These are phyloP conservation scores for Gastrophysa polygoni DNA, from an alignment of 2,888 invertebrate species.

Conservation along the genomic window DNA sequence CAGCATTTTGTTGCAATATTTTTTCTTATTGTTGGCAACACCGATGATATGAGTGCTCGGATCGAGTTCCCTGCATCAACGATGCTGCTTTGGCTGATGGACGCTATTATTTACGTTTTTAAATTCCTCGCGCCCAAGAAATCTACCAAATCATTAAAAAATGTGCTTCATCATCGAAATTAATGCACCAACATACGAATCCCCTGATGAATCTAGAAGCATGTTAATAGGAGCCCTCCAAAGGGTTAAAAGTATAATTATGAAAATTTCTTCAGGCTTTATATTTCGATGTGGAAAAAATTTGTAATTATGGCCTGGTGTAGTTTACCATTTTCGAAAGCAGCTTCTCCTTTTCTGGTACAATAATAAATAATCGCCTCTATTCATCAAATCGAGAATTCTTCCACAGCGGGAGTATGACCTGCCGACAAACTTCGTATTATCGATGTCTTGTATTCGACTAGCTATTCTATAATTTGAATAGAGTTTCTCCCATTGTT, in stretches of 20 bases:
- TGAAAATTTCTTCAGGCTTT: constrained; percentile 25
- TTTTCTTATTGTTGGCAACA: background rate
- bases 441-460: background rate
- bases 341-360: constrained; percentile 24
- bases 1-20: too few relatives aligned
- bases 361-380: constrained; percentile 20
- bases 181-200: constrained; percentile 42
- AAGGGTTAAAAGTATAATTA: constrained; percentile 36
- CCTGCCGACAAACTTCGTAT: background rate
- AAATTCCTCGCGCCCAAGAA: constrained; percentile 34
- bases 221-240: constrained; percentile 35
- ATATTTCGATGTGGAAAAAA: constrained; percentile 26
- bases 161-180: constrained; percentile 47
- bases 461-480: background rate
- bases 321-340: constrained; percentile 30
- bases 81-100: background rate
- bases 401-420: constrained; percentile 14
- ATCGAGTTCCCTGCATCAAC: background rate
- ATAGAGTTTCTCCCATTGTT: constrained; percentile 1
- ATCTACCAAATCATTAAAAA: constrained; percentile 44
- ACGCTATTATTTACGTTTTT: constrained; percentile 36
- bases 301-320: constrained; percentile 29
- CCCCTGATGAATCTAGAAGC: constrained; percentile 29
- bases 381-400: constrained; percentile 35
- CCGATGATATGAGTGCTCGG: too few relatives aligned